phyloP scores from a whole-genome alignment of 2,888 invertebrate genomes.

The Heliconius hortense region DNA sequence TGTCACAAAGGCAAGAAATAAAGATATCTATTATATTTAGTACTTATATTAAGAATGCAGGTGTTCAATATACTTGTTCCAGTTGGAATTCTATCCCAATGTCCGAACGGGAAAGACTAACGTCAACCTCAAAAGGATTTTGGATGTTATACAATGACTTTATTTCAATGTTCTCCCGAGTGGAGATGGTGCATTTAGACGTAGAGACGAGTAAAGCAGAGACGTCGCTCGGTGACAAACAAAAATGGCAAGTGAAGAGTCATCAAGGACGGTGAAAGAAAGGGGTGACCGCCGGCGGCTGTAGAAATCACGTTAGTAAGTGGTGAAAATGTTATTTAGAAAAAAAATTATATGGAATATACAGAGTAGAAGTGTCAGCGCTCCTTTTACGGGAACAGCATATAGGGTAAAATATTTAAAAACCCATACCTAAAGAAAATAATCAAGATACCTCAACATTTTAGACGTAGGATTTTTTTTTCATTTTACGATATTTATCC shows the following conservation, averaged over 20 bases:
- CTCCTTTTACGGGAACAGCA: too few relatives aligned
- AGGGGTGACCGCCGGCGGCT: constrained; percentile 94
- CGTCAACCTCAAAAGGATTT: constrained; percentile 87
- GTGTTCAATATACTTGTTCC: neutral
- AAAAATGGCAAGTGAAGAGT: constrained; percentile 93
- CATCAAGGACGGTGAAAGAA: constrained; percentile 93
- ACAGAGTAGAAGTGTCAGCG: too few relatives aligned
- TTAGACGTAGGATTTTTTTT: too few relatives aligned
- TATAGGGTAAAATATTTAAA: too few relatives aligned
- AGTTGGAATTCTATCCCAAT: constrained; percentile 89
- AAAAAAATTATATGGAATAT: neutral
- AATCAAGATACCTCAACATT: too few relatives aligned
- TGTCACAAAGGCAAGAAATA: too few relatives aligned
- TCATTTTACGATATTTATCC: too few relatives aligned
- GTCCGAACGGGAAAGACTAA: constrained; percentile 87
- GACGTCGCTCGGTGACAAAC: constrained; percentile 87
- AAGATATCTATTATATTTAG: too few relatives aligned
- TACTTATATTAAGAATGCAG: too few relatives aligned
- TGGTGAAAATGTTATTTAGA: constrained; percentile 38
- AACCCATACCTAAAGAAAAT: too few relatives aligned
- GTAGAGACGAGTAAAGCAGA: constrained; percentile 93
- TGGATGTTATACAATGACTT: constrained; percentile 94
- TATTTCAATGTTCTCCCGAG: constrained; percentile 88
- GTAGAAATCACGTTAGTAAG: constrained; percentile 90
- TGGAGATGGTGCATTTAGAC: constrained; percentile 93